Conservation (phyloP, 1,140 invertebrate genomes). For the Protaetia brevitarsis region DNA sequence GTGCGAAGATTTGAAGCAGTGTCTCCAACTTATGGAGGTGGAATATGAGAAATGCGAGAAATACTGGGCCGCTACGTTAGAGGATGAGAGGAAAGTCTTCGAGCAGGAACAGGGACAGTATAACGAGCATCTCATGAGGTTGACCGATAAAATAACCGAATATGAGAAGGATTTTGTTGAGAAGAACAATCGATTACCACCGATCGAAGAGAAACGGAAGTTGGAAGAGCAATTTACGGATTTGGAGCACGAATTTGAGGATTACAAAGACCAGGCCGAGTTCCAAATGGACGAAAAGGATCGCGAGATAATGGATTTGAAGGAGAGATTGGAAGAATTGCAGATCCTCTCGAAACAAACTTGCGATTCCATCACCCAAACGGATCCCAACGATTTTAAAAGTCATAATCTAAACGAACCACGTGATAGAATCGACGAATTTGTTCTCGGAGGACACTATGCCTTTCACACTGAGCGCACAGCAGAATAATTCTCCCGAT, state of each 20-base stretch:
- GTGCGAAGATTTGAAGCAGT: constrained; percentile 65
- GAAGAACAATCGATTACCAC: constrained; percentile 57
- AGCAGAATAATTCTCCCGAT: neutral
- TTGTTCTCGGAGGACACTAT: constrained; percentile 32
- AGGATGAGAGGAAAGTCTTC: constrained; percentile 72
- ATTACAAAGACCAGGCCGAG: constrained; percentile 52
- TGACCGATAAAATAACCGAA: constrained; percentile 71
- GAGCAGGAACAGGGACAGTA: constrained; percentile 73
- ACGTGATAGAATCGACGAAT: constrained; percentile 33
- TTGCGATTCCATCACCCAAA: constrained; percentile 34
- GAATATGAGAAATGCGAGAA: constrained; percentile 83
- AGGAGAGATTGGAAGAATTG: constrained; percentile 50
- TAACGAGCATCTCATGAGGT: constrained; percentile 72
- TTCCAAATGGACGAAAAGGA: constrained; percentile 52
- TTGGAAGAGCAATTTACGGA: constrained; percentile 72
- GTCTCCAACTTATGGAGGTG: constrained; percentile 66
- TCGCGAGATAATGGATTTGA: constrained; percentile 56
- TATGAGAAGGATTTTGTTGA: constrained; percentile 73
- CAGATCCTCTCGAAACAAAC: constrained; percentile 30
- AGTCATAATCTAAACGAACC: constrained; percentile 37
- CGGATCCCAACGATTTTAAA: constrained; percentile 29
- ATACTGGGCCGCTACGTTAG: constrained; percentile 74
- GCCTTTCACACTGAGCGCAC: constrained; percentile 25
- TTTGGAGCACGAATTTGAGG: constrained; percentile 67
- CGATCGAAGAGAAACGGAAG: constrained; percentile 71